Percentiles rank a stretch among this genome's conserved stretches.
Conservation (phyloP, 1,140 invertebrate species). For the Daktulosphaira vitifoliae region DNA sequence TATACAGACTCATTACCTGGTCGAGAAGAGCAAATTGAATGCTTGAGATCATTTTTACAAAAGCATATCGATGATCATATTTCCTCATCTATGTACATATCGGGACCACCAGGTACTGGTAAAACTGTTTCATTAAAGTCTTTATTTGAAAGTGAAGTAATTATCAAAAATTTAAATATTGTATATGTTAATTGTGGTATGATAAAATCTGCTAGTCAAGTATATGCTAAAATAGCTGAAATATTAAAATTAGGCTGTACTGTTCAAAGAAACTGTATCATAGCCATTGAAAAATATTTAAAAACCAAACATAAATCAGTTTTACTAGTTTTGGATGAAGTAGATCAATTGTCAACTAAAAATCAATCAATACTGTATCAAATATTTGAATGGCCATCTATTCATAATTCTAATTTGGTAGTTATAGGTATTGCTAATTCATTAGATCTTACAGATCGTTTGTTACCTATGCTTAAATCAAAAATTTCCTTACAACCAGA, state of each 20-base stretch:
- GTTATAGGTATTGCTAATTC: slow-evolving; percentile 92
- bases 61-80: slow-evolving; percentile 55
- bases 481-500: slow-evolving; percentile 58
- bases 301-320: slow-evolving; percentile 54
- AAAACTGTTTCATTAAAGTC: slow-evolving; percentile 81
- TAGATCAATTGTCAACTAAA: slow-evolving; percentile 80
- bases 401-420: slow-evolving; percentile 60
- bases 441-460: slow-evolving; percentile 88
- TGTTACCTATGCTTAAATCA: slow-evolving; percentile 74
- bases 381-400: slow-evolving; percentile 86
- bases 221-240: slow-evolving; percentile 62
- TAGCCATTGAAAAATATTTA: slow-evolving; percentile 58
- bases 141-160: slow-evolving; percentile 54
- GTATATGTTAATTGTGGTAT: slow-evolving; percentile 76
- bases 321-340: slow-evolving; percentile 88
- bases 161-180: slow-evolving; percentile 49
- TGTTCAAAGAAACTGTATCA: slow-evolving; percentile 51
- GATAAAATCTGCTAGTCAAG: slow-evolving; percentile 60
- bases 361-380: slow-evolving; percentile 83
- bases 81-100: slow-evolving; percentile 82
- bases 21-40: slow-evolving; percentile 64
- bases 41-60: slow-evolving; percentile 60
- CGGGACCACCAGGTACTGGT: slow-evolving; percentile 91
- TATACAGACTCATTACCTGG: slow-evolving; percentile 60
- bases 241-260: slow-evolving; percentile 44